Conservation (phyloP, 1,140 invertebrate genomes). For the Dendroctonus valens region DNA sequence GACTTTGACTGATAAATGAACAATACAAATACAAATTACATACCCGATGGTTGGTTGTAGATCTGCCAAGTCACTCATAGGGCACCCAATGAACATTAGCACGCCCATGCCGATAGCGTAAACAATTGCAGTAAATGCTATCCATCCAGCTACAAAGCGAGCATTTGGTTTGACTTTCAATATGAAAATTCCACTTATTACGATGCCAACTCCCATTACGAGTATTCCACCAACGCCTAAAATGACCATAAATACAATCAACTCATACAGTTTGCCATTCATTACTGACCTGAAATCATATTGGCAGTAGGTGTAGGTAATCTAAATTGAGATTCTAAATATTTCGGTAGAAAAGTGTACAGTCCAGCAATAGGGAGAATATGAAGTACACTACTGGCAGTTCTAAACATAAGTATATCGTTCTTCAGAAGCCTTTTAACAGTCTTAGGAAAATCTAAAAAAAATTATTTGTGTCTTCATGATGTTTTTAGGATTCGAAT, state of each 20-base stretch:
- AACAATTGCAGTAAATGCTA: conserved; percentile 82
- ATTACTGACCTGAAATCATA: conserved; percentile 76
- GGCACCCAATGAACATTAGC: conserved; percentile 86
- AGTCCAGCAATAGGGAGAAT: conserved; percentile 87
- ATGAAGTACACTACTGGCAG: conserved; percentile 84
- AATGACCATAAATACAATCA: conserved; percentile 29
- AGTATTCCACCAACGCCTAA: conserved; percentile 85
- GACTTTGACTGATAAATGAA: background rate
- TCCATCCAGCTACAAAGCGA: conserved; percentile 84
- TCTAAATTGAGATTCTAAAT: conserved; percentile 88
- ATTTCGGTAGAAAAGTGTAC: conserved; percentile 92
- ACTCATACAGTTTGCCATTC: conserved; percentile 10
- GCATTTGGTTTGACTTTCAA: conserved; percentile 80
- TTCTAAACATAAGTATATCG: conserved; percentile 86
- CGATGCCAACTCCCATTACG: conserved; percentile 86
- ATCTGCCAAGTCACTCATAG: conserved; percentile 78
- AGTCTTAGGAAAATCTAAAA: conserved; percentile 80
- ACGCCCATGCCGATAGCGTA: conserved; percentile 85
- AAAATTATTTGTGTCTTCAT: background rate
- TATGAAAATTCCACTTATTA: conserved; percentile 83
- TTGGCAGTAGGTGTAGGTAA: conserved; percentile 85
- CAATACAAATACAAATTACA: background rate
- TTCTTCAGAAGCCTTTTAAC: conserved; percentile 83
- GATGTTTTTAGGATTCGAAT: background rate
- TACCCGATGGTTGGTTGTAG: conserved; percentile 51